Conservation (phyloP, 2,797 vertebrate species). For the Rhinophrynus dorsalis region DNA sequence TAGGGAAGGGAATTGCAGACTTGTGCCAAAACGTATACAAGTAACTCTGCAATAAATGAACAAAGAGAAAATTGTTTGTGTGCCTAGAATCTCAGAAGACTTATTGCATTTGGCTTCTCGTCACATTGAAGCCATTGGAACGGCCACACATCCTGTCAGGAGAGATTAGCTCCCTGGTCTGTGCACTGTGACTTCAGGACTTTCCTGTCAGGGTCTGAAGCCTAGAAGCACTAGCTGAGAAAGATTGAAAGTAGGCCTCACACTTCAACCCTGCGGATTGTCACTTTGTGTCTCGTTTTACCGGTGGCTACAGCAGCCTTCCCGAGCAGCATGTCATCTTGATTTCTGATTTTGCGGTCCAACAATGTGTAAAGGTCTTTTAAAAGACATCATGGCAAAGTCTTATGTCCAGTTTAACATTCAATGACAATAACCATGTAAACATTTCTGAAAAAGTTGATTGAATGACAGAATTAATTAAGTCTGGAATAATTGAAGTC, state of each 20-base stretch:
- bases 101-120: constrained; percentile 52
- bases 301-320: constrained; percentile 44
- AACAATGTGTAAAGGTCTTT: constrained; percentile 52
- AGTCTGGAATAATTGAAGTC: constrained; percentile 17
- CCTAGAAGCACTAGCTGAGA: constrained; percentile 50
- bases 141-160: constrained; percentile 69
- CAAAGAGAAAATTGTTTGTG: constrained; percentile 37
- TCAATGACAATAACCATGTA: constrained; percentile 39
- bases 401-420: constrained; percentile 31
- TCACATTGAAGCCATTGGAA: constrained; percentile 55
- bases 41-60: constrained; percentile 8
- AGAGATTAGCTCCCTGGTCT: constrained; percentile 59
- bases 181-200: constrained; percentile 59
- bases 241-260: constrained; percentile 50
- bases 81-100: constrained; percentile 55
- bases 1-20: constrained; percentile 20
- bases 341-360: constrained; percentile 51
- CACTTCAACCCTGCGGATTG: constrained; percentile 55
- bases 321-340: constrained; percentile 56
- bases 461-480: constrained; percentile 47
- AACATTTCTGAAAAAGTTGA: background rate
- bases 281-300: constrained; percentile 54
- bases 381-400: constrained; percentile 46
- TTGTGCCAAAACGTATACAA: constrained; percentile 29
- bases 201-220: constrained; percentile 49